Evolutionary conservation across 1,140 invertebrate genomes (phyloP).

Genomic region (Tyrophagus putrescentiae): DNA sequence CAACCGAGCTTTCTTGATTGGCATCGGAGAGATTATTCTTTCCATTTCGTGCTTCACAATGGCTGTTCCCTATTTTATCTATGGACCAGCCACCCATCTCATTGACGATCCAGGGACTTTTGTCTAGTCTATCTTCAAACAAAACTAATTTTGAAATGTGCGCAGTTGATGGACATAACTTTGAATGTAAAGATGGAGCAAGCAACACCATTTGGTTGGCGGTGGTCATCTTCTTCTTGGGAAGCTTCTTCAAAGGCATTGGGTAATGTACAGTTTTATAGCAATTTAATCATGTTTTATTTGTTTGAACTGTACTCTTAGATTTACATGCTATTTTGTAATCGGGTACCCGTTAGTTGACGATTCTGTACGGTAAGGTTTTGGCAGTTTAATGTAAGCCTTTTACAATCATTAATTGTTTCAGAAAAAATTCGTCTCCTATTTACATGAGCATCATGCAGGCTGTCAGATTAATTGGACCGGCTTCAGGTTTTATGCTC

Average conservation of each 20-base stretch:
- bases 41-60: constrained; percentile 49
- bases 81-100: constrained; percentile 38
- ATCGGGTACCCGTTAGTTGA: constrained; percentile 30
- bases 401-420: too few relatives aligned
- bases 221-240: constrained; percentile 24
- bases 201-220: constrained; percentile 21
- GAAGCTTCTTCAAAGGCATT: constrained; percentile 25
- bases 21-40: constrained; percentile 49
- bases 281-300: too few relatives aligned
- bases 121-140: neutral
- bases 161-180: neutral
- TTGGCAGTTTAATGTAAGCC: too few relatives aligned
- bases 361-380: too few relatives aligned
- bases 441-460: constrained; percentile 25
- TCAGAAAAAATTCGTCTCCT: constrained; percentile 28
- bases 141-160: constrained; percentile 7
- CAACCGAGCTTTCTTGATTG: constrained; percentile 52
- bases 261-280: too few relatives aligned
- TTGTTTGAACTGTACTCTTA: too few relatives aligned
- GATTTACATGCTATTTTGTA: constrained; percentile 25
- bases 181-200: neutral
- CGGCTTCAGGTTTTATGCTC: constrained; percentile 24
- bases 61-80: constrained; percentile 49
- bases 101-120: neutral
- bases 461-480: constrained; percentile 25